phyloP scores from a whole-genome alignment of 2,888 invertebrate species.

The Leptinotarsa juncta region DNA sequence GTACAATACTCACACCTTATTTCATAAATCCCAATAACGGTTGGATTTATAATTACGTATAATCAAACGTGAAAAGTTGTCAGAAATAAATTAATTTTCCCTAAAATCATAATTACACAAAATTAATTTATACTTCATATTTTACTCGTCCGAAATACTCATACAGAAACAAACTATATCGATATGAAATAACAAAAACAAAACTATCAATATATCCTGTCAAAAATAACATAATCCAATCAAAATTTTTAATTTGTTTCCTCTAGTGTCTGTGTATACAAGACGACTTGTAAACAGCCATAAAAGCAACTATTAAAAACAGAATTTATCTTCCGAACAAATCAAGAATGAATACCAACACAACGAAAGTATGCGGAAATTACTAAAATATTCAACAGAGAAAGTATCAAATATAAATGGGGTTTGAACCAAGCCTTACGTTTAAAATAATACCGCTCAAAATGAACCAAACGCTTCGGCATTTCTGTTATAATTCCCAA shows the following conservation, averaged over 20 bases:
- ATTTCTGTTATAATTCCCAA: not conserved
- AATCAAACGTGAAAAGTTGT: too few species aligned
- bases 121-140: too few species aligned
- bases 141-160: too few species aligned
- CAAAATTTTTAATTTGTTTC: not conserved
- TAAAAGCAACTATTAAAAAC: not conserved
- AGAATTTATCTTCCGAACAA: not conserved
- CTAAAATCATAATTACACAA: too few species aligned
- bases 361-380: not conserved
- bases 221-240: too few species aligned
- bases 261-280: not conserved
- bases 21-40: too few species aligned
- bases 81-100: too few species aligned
- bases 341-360: not conserved
- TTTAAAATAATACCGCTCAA: not conserved
- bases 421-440: not conserved
- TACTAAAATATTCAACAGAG: not conserved
- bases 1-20: too few species aligned
- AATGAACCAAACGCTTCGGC: not conserved
- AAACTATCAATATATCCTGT: too few species aligned
- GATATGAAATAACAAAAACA: too few species aligned
- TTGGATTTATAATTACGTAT: too few species aligned
- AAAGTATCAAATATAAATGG: not conserved
- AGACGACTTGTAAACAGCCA: not conserved
- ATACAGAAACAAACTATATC: too few species aligned